Evolutionary conservation across 2,888 invertebrate species (phyloP), one percentile per base, ranked within the genome.

Genomic region (Drosophila mimetica): DNA sequence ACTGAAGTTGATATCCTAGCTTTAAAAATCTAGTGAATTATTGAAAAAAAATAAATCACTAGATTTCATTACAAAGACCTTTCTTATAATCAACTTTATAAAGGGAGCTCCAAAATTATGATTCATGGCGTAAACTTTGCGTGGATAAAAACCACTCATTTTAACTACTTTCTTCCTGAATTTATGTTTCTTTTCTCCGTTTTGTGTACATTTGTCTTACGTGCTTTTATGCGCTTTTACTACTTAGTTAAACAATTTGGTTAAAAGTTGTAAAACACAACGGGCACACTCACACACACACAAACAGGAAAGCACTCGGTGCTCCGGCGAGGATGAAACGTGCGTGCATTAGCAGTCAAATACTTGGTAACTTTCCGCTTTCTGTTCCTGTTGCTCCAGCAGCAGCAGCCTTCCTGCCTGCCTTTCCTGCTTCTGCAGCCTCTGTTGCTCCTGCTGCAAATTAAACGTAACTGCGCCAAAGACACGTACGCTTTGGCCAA

Each of bases 221-320:
- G 71, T 77, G 70, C 76, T 39, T 71, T 80, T 80, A 71, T 71
- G 61, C 53, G 73, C 80, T 75, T 86, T 80, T 67, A 60, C 75
- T 80, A 80, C 81, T 84, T 77, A 84, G 81, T 76, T 86, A 84
- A 82, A 86, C 78, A 82, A 82, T 84, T 82, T 86, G 72, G 74
- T 80, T 78, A 77, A 80, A 80, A 82, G 78, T 86, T 85, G 48
- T 46, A 37, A 60, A 72, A 69, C 47, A 71, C 41, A 59, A 32
- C 42, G 63, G 36, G 14, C 53, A 18, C 34, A 36, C 46, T 16
- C 13, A 46, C 41, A 13, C 46, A 53, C 34, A 55, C 46, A 36
- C 52, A 47, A 52, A 66, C 47, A 66, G 52, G 50, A 52, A 59
- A 39, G 47, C 52, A 47, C 47, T 66, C 8, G 42, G 50, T 47